Percentiles rank a stretch among this genome's conserved stretches.
These are phyloP conservation scores for Drosophila auraria DNA, from an alignment of 1,140 invertebrate genomes.

Conservation along the genomic window DNA sequence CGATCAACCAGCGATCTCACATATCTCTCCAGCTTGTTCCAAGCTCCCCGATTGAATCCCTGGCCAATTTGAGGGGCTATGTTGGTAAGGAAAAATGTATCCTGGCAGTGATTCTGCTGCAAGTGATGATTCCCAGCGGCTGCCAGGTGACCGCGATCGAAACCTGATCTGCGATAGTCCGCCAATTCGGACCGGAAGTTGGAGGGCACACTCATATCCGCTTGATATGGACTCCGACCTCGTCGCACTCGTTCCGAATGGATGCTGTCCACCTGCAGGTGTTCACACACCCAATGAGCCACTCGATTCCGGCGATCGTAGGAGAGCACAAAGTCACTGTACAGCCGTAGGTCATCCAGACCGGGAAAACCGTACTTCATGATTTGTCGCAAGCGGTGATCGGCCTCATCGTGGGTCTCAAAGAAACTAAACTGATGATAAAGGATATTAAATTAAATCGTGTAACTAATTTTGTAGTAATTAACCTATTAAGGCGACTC, in stretches of 20 bases:
- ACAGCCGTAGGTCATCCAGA: slow-evolving; percentile 93
- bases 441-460: not conserved
- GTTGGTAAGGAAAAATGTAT: slow-evolving; percentile 97
- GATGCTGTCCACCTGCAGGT: slow-evolving; percentile 88
- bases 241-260: slow-evolving; percentile 86
- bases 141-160: slow-evolving; percentile 97
- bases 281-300: slow-evolving; percentile 99
- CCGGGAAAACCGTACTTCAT: slow-evolving; percentile 98
- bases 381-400: slow-evolving; percentile 89
- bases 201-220: slow-evolving; percentile 94
- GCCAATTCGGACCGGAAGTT: slow-evolving; percentile 91
- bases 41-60: slow-evolving; percentile 97
- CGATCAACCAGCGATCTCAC: slow-evolving; percentile 89
- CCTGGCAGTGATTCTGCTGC: slow-evolving; percentile 90
- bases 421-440: slow-evolving; percentile 53
- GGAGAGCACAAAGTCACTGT: slow-evolving; percentile 96
- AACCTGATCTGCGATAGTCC: slow-evolving; percentile 97
- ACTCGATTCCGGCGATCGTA: slow-evolving; percentile 96
- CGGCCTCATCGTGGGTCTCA: not conserved
- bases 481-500: not conserved
- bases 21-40: slow-evolving; percentile 88
- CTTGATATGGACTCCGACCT: slow-evolving; percentile 92
- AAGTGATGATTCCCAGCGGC: slow-evolving; percentile 97
- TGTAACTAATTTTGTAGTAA: not conserved
- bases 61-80: slow-evolving; percentile 98